These are phyloP conservation scores for Varanus komodoensis DNA, from an alignment of 2,113 vertebrate species.

Conservation along the genomic window DNA sequence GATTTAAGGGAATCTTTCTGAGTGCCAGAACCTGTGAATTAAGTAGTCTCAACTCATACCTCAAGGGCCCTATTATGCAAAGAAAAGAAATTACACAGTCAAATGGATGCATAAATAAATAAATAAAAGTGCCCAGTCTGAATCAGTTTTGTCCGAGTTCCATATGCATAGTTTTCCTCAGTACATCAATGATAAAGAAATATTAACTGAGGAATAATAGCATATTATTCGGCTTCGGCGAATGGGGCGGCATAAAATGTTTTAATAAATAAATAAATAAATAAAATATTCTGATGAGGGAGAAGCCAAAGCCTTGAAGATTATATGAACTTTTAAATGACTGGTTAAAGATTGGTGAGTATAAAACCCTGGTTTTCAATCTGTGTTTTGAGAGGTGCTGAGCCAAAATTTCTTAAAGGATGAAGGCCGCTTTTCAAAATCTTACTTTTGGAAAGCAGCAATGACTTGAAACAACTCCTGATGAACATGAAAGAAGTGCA, in stretches of 20 bases:
- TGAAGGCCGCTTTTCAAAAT: too few relatives aligned
- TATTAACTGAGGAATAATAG: neutral
- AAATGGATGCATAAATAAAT: neutral
- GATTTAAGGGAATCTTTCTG: neutral
- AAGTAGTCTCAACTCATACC: neutral
- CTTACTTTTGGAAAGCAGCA: too few relatives aligned
- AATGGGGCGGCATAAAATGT: too few relatives aligned
- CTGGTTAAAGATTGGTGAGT: neutral
- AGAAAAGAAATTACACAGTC: slow-evolving; percentile 18
- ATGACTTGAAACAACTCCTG: too few relatives aligned
- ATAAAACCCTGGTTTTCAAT: neutral
- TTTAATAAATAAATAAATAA: too few relatives aligned
- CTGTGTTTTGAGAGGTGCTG: too few relatives aligned
- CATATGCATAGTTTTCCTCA: neutral
- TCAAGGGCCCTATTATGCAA: slow-evolving; percentile 10
- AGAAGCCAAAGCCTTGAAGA: neutral
- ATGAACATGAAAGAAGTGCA: too few relatives aligned
- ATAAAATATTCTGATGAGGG: neutral
- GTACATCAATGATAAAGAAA: fast-evolving
- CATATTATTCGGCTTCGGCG: too few relatives aligned
- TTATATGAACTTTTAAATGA: too few relatives aligned
- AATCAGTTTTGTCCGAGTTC: neutral
- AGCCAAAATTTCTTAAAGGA: neutral
- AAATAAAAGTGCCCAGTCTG: neutral
- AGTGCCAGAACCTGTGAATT: slow-evolving; percentile 6